Evolutionary conservation across 2,113 vertebrate genomes (phyloP).

Genomic region (Camelus dromedarius): DNA sequence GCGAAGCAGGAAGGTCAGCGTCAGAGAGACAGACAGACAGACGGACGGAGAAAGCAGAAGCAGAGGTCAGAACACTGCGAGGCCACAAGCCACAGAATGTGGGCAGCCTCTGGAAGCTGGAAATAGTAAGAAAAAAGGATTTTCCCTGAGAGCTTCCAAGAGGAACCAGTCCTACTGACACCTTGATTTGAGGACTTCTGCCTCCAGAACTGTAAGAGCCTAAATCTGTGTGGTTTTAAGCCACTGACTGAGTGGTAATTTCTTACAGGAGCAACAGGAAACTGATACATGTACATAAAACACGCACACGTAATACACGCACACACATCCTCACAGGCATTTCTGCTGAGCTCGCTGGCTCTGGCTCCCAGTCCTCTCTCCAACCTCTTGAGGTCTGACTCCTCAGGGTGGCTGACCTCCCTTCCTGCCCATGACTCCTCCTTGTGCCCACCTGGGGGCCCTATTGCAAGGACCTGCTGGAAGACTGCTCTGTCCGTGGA

Average conservation of each 20-base stretch:
- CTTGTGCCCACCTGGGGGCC: background rate
- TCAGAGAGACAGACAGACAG: background rate
- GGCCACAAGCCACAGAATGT: background rate
- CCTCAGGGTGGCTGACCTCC: too few relatives aligned
- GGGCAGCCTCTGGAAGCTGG: background rate
- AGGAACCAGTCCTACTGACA: background rate
- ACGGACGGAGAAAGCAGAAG: background rate
- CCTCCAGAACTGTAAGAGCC: background rate
- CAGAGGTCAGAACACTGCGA: background rate
- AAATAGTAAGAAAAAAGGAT: background rate
- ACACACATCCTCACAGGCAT: fast-evolving
- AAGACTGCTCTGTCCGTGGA: background rate
- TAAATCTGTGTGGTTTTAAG: background rate
- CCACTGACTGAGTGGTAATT: background rate
- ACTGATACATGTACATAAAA: background rate
- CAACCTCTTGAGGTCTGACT: background rate
- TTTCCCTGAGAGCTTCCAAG: too few relatives aligned
- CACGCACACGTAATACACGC: background rate
- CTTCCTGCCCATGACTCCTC: background rate
- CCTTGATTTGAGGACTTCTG: background rate
- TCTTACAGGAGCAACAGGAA: background rate
- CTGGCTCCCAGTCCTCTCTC: background rate
- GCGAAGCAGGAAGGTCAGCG: background rate
- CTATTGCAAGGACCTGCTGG: too few relatives aligned
- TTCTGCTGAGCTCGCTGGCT: background rate